phyloP scores from a whole-genome alignment of 2,113 vertebrate genomes.

The Larimichthys polyactis region DNA sequence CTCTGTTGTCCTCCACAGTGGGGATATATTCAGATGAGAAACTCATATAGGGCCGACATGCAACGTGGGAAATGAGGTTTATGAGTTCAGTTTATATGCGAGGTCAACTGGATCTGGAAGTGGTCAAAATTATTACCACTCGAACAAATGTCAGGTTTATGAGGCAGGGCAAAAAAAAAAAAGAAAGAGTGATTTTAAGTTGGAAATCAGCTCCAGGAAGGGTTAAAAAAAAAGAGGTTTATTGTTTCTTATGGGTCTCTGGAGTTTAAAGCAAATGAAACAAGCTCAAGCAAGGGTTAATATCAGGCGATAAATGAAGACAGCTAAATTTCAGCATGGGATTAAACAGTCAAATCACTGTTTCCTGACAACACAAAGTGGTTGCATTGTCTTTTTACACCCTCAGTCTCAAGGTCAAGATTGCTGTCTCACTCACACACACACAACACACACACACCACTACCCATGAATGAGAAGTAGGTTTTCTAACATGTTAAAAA shows the following conservation, averaged over 20 bases:
- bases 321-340: constrained; percentile 29
- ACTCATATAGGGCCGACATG: constrained; percentile 35
- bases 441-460: background rate
- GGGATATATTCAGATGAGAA: constrained; percentile 65
- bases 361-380: constrained; percentile 43
- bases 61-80: constrained; percentile 57
- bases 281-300: constrained; percentile 21
- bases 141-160: constrained; percentile 21
- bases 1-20: constrained; percentile 68
- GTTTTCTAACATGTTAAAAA: constrained; percentile 35
- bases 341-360: constrained; percentile 35
- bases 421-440: constrained; percentile 8
- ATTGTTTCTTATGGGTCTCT: background rate
- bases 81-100: constrained; percentile 44
- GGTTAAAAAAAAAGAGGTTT: background rate
- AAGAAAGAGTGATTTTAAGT: constrained; percentile 20
- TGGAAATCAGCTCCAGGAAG: constrained; percentile 1
- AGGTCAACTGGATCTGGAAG: constrained; percentile 57
- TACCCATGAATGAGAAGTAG: constrained; percentile 2
- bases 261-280: background rate
- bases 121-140: constrained; percentile 47
- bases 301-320: constrained; percentile 2
- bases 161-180: background rate
- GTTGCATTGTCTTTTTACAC: constrained; percentile 16
- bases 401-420: constrained; percentile 35